Conservation (phyloP, 2,888 invertebrate species). For the Synanthedon vespiformis region DNA sequence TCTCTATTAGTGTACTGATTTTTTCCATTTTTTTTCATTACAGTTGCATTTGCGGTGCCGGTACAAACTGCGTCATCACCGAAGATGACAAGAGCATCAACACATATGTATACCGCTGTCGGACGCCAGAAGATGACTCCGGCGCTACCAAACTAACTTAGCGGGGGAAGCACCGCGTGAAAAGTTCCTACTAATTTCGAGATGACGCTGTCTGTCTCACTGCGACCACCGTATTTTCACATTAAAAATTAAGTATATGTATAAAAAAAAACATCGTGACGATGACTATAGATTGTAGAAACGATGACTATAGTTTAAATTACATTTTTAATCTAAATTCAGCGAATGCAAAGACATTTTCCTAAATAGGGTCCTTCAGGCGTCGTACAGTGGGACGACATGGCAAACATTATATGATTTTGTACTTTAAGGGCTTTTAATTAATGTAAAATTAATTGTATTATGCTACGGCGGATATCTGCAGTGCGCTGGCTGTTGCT, state of each 20-base stretch:
- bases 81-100: constrained; percentile 15
- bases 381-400: neutral
- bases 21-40: constrained; percentile 8
- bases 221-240: neutral
- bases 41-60: constrained; percentile 30
- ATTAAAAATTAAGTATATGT: neutral
- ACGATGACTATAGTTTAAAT: too few relatives aligned
- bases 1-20: too few relatives aligned
- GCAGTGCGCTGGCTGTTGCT: too few relatives aligned
- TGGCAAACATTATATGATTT: too few relatives aligned
- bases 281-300: too few relatives aligned
- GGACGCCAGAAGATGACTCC: constrained; percentile 2
- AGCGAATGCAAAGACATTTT: too few relatives aligned
- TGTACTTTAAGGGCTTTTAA: too few relatives aligned
- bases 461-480: too few relatives aligned
- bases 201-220: neutral
- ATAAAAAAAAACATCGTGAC: too few relatives aligned
- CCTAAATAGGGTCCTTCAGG: neutral
- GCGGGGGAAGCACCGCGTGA: constrained; percentile 15
- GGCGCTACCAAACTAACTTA: neutral
- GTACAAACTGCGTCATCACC: constrained; percentile 11
- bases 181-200: neutral
- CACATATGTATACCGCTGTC: constrained; percentile 22
- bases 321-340: too few relatives aligned
- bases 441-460: too few relatives aligned